Evolutionary conservation across 2,888 invertebrate genomes (phyloP).

Genomic region (Eupithecia dodoneata): DNA sequence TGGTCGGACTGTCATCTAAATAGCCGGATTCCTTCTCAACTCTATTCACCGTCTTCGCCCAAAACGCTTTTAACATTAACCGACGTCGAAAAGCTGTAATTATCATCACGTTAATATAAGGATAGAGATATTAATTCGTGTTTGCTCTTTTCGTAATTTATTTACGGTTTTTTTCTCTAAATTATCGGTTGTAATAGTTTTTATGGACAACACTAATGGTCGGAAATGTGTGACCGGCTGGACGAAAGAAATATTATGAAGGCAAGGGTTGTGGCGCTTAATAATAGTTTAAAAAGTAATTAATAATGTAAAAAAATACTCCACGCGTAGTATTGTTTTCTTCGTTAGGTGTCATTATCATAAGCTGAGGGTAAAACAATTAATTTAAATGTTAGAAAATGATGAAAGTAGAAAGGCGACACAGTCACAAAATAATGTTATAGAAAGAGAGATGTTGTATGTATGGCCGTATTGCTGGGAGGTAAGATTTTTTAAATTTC

Average conservation of each 20-base stretch:
- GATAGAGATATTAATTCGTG: slow-evolving; percentile 82
- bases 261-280: slow-evolving; percentile 24
- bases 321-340: slow-evolving; percentile 23
- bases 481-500: background rate
- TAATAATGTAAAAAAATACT: slow-evolving; percentile 22
- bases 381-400: background rate
- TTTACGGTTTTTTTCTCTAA: slow-evolving; percentile 75
- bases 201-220: slow-evolving; percentile 72
- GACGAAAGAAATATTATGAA: slow-evolving; percentile 23
- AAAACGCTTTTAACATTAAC: slow-evolving; percentile 64
- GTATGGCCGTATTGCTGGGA: no score
- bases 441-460: background rate
- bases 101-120: slow-evolving; percentile 80
- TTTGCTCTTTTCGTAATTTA: slow-evolving; percentile 81
- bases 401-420: background rate
- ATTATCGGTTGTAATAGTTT: slow-evolving; percentile 76
- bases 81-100: slow-evolving; percentile 73
- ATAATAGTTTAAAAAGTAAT: slow-evolving; percentile 45
- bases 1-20: slow-evolving; percentile 11
- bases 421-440: background rate
- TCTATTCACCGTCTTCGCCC: slow-evolving; percentile 26
- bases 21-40: slow-evolving; percentile 11
- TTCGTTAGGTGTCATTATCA: background rate
- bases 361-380: slow-evolving; percentile 3
- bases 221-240: slow-evolving; percentile 70